A percentile compares a stretch with the other conserved stretches of the same genome.
Conservation (phyloP, 2,113 vertebrate species). For the Zosterops japonicus region DNA sequence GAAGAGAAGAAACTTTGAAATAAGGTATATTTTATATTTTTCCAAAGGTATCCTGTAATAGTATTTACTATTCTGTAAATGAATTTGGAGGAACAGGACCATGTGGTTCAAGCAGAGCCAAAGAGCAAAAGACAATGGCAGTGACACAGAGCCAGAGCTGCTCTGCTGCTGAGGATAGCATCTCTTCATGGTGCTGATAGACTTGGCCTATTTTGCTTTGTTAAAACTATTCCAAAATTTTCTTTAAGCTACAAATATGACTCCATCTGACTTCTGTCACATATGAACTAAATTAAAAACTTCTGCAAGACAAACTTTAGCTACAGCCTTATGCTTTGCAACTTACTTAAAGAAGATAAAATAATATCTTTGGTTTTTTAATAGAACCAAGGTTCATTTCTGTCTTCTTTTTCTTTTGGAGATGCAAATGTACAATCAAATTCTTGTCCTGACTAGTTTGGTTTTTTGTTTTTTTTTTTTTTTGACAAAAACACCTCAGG, state of each 20-base stretch:
- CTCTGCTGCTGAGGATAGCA: background rate
- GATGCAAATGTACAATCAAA: background rate
- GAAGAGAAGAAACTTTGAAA: background rate
- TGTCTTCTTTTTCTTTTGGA: background rate
- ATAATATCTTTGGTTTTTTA: background rate
- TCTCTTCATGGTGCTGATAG: background rate
- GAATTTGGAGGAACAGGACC: background rate
- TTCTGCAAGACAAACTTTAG: background rate
- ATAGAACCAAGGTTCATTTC: background rate
- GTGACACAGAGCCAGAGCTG: background rate
- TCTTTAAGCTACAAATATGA: background rate
- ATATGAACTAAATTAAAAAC: background rate
- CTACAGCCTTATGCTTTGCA: background rate
- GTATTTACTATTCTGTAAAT: background rate
- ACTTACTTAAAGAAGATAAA: background rate
- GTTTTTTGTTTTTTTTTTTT: background rate
- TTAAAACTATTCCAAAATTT: slow-evolving; percentile 5
- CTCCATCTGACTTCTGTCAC: background rate
- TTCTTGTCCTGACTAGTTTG: background rate
- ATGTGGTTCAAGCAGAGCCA: background rate
- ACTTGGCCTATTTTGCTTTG: background rate
- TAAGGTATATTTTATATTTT: background rate
- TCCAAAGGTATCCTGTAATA: no score
- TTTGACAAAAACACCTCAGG: background rate
- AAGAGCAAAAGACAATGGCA: background rate